phyloP scores from a whole-genome alignment of 2,797 vertebrate species.

The Coccyzus lansbergi region DNA sequence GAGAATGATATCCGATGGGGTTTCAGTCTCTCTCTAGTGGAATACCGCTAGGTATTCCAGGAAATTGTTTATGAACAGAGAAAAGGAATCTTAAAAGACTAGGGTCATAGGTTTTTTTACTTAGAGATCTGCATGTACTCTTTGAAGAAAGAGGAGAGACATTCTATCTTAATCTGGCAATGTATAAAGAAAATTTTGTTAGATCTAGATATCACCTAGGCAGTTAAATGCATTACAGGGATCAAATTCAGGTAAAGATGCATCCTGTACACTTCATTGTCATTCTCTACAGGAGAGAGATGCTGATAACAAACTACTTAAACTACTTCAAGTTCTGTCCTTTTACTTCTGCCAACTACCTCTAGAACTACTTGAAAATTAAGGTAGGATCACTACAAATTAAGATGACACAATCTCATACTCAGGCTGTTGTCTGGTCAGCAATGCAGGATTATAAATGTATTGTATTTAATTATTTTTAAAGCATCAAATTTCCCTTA shows the following conservation, averaged over 20 bases:
- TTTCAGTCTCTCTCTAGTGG: not conserved
- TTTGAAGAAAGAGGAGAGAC: not conserved
- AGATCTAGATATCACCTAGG: not conserved
- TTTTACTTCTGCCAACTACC: not conserved
- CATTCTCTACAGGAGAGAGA: not conserved
- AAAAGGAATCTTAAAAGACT: not conserved
- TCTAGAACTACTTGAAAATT: constrained; percentile 28
- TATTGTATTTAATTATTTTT: not conserved
- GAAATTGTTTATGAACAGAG: not conserved
- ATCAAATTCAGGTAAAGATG: not conserved
- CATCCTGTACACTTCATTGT: constrained; percentile 8
- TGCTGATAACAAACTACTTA: constrained; percentile 1
- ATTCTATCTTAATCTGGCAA: not conserved
- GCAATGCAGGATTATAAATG: not conserved
- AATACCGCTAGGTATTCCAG: not conserved
- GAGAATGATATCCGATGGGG: not conserved
- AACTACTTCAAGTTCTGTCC: not conserved
- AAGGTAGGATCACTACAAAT: not conserved
- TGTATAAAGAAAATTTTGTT: not conserved
- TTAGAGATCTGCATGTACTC: not conserved
- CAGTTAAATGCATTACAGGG: not conserved
- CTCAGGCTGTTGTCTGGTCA: not conserved
- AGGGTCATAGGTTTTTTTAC: not conserved
- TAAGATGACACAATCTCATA: not conserved
- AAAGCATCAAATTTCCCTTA: not conserved